These are phyloP conservation scores for Zele albiditarsus DNA, from an alignment of 2,888 invertebrate species.

Conservation along the genomic window DNA sequence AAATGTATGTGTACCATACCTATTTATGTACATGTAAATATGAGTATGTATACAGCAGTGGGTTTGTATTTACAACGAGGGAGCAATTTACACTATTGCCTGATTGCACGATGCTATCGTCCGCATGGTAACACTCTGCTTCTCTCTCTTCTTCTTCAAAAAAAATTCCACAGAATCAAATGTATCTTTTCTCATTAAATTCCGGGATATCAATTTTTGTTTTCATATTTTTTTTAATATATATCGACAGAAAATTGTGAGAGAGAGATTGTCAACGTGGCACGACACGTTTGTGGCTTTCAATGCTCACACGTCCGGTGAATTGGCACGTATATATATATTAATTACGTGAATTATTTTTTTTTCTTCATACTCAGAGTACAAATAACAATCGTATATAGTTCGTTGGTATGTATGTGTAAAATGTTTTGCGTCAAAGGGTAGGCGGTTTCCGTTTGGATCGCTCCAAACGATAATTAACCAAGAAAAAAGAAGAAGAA, in stretches of 20 bases:
- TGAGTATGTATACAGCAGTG: slow-evolving; percentile 49
- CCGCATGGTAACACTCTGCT: background rate
- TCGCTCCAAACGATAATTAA: slow-evolving; percentile 61
- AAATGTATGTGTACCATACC: background rate
- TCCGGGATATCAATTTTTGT: too few relatives aligned
- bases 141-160: background rate
- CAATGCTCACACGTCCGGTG: too few relatives aligned
- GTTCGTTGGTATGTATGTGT: slow-evolving; percentile 1
- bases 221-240: too few relatives aligned
- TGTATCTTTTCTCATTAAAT: too few relatives aligned
- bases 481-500: slow-evolving; percentile 48
- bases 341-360: slow-evolving; percentile 49
- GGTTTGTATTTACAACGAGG: slow-evolving; percentile 13
- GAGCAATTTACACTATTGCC: slow-evolving; percentile 64
- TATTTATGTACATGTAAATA: slow-evolving; percentile 44
- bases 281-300: too few relatives aligned
- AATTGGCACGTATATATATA: background rate
- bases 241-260: too few relatives aligned
- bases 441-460: slow-evolving; percentile 65
- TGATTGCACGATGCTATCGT: slow-evolving; percentile 49
- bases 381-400: background rate
- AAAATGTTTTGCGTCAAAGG: slow-evolving; percentile 62
- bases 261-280: too few relatives aligned
- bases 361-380: too few relatives aligned
- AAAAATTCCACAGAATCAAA: too few relatives aligned